Evolutionary conservation across 2,113 vertebrate species (phyloP), one percentile per base, ranked within the genome.

Genomic region (Dromas ardeola): DNA sequence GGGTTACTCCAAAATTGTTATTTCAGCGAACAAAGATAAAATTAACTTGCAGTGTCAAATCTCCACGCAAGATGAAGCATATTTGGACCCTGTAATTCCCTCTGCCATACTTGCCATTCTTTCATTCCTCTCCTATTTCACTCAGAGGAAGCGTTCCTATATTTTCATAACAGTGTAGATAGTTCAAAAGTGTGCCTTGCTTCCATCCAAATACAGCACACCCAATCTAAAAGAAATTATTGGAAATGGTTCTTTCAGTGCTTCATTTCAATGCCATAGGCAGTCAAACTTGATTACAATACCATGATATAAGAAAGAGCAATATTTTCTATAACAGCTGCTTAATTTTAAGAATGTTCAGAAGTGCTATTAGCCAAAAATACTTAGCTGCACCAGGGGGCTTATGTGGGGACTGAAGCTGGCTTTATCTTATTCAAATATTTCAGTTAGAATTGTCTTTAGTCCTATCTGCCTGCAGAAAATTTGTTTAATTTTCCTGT

Each of bases 131-230:
- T 93, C 21, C 1, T 79, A 26, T 87, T 89, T 76, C 78, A 85
- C 42, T 29, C 36, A 72, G 77, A 87, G 77, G 94, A 96, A 93
- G 32, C 15, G 34, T 61, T 95, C 69, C 88, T 95, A 91, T 94
- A 81, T 93, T 93, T 76, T 80, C 88, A 85, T 59, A 85, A 78
- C 56, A 79, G 43, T n/a, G 18, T 19, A 56, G 34, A 67, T 40
- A 92, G 77, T 19, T 95, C 92, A 89, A 56, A 94, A 93, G 49
- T 9, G 25, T 22, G 61, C 40, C 80, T 92, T 95, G 61, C 45
- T 94, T 95, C 95, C 77, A 92, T 89, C 61, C 43, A 25, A 7
- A 58, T 5, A 53, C 69, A 92, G 63, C 77, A 79, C 27, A 72
- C 11, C 16, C 53, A 47, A 14, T 45, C 86, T 89, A 72, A 72